Base-by-base conservation (phyloP, 2,888 invertebrate species). In the Herminia tarsipennalis region DNA sequence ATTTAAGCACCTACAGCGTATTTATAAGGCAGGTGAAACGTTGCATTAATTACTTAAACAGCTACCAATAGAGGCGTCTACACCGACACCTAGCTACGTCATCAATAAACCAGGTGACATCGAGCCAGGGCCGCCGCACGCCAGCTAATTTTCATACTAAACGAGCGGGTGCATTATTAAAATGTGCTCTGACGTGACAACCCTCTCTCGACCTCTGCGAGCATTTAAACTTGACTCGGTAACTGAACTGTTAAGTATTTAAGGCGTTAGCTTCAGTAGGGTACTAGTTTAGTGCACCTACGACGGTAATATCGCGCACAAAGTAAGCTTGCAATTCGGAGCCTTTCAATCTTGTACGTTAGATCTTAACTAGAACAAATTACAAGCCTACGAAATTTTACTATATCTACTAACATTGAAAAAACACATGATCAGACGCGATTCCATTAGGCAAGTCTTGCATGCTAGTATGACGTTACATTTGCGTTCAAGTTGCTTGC, bases 91-190 rank as follows among this genome's bases (percentile, higher is more conserved):
- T 44, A 56, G 57, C 43, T 45, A 56, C 51, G 60, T 59, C 81
- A 84, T 88, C 82, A 85, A 86, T 87, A 86, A 87, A 81, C 71
- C 75, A 83, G 59, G 66, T 65, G 62, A 59, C 68, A 71, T 62
- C 70, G 72, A 69, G 67, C 63, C 73, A 75, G 72, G 75, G 76
- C 64, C 72, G 66, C 61, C 78, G 63, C 75, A 72, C 75, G 72
- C 78, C 74, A 80, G 81, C 87, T 90, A 90, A 91, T 91, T 89
- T 89, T 89, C 88, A 91, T 90, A 90, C 83, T 84, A 85, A 89
- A 91, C 89, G 88, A 89, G 81, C 78, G 71, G 70, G 74, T 91
- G 84, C 86, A 90, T 90, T 90, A 90, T 90, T 90, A 88, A 91
- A 89, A 87, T 81, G 78, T 82, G 73, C 74, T 76, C 73, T 77